phyloP scores from a whole-genome alignment of 2,113 vertebrate genomes.

The Galbula dea region DNA sequence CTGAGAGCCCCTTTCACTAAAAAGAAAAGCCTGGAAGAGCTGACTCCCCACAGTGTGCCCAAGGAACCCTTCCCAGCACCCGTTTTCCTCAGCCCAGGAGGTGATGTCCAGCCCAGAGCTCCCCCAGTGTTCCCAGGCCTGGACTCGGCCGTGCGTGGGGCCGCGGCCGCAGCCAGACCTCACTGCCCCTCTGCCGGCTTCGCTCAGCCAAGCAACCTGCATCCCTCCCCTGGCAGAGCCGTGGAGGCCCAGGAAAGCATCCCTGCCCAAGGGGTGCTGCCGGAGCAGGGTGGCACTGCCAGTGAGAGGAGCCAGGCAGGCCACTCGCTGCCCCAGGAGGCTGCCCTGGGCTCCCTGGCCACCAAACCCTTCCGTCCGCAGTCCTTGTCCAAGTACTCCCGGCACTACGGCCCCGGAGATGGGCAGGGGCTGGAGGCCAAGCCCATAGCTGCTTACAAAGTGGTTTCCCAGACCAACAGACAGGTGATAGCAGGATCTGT shows the following conservation, averaged over 20 bases:
- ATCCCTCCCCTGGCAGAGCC: constrained; percentile 11
- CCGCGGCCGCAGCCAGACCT: neutral
- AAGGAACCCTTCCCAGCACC: neutral
- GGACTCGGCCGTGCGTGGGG: neutral
- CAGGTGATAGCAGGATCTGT: constrained; percentile 80
- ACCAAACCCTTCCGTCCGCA: constrained; percentile 86
- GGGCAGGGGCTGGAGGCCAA: constrained; percentile 61
- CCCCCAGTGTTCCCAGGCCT: neutral
- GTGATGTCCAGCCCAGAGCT: neutral
- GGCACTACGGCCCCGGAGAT: constrained; percentile 87
- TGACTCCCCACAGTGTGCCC: neutral
- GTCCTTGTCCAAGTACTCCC: constrained; percentile 90
- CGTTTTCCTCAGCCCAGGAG: neutral
- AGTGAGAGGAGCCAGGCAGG: constrained; percentile 58
- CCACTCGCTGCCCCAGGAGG: constrained; percentile 66
- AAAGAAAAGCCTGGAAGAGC: constrained; percentile 75
- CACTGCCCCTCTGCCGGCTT: constrained; percentile 27
- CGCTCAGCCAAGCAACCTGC: constrained; percentile 2
- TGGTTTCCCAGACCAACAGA: constrained; percentile 82
- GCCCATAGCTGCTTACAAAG: constrained; percentile 84
- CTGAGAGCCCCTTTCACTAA: constrained; percentile 92
- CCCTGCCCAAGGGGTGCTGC: neutral
- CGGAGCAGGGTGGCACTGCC: constrained; percentile 3
- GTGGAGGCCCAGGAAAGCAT: constrained; percentile 36
- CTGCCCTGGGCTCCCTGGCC: constrained; percentile 60